Base-by-base conservation (phyloP, 2,113 vertebrate genomes). In the Choloepus hoffmanni region DNA sequence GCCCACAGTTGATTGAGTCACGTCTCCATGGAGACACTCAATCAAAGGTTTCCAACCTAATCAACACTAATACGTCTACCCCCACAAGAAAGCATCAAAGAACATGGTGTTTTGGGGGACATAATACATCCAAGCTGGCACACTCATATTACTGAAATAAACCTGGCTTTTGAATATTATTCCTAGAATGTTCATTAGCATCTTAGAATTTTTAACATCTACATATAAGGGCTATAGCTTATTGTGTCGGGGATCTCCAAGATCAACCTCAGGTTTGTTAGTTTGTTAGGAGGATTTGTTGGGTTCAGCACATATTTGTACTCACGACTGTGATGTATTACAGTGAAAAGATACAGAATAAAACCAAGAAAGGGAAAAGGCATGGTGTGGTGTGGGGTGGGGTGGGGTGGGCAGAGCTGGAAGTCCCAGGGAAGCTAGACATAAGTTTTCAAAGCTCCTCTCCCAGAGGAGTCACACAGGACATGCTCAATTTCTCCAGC, bases 121-220 rank as follows among this genome's bases (percentile, higher is more conserved):
- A 36, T 36, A 36, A 36, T 36, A 36, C 36, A 36, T 36, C 36
- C 36, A 36, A 36, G 36, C 36, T 36, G 36, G 36, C 36, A 36
- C 36, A 60, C 13, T 85, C 28, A 19, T 43, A 85, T 89, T 73
- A 70, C 19, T 85, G 77, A 85, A 33, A 18, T 76, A 72, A 90
- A 76, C 26, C 62, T 94, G 65, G 12, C 45, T 91, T 93, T 86
- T 62, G n/a, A 40, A 85, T 70, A 92, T 82, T 82, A 73, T 53
- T 63, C 60, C 67, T 94, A 89, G 60, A 53, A 21, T 21, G 3
- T 89, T 60, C 28, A 24, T 48, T 86, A 65, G 45, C 19, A 85
- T 67, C 48, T 94, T 67, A 65, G 58, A 70, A 45, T 65, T 93
- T 55, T 85, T 79, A 91, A 16, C 16, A 50, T 83, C 68, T 78